A percentile compares a stretch with the other conserved stretches of the same genome.
Evolutionary conservation across 2,888 invertebrate genomes (phyloP).

Genomic region (Drosophila subsilvestris): DNA sequence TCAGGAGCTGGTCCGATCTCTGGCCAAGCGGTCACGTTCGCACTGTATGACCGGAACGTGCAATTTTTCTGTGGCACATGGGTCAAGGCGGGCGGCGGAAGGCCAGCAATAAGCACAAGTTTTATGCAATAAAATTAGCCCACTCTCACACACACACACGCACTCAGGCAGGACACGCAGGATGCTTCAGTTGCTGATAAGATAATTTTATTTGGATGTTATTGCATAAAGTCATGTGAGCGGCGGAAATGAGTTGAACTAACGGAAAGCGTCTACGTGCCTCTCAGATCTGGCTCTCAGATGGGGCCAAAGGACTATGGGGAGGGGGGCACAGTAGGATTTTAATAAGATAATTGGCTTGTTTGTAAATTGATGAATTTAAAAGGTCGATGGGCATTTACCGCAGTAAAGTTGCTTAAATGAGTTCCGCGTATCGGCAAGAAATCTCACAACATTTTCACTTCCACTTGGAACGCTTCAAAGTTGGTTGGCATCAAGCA

Average conservation of each 20-base stretch:
- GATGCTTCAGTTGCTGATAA: slow-evolving; percentile 69
- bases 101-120: slow-evolving; percentile 72
- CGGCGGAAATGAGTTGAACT: slow-evolving; percentile 76
- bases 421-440: too few relatives aligned
- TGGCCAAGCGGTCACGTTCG: slow-evolving; percentile 75
- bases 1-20: slow-evolving; percentile 28
- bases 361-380: slow-evolving; percentile 13
- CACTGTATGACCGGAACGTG: slow-evolving; percentile 76
- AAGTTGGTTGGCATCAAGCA: slow-evolving; percentile 51
- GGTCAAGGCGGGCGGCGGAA: slow-evolving; percentile 31
- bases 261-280: slow-evolving; percentile 75
- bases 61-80: slow-evolving; percentile 57
- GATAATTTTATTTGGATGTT: slow-evolving; percentile 80
- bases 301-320: background rate
- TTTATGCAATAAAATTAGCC: slow-evolving; percentile 77
- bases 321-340: slow-evolving; percentile 42
- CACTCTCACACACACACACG: slow-evolving; percentile 36
- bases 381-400: background rate
- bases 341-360: slow-evolving; percentile 73
- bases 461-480: slow-evolving; percentile 4
- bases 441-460: background rate
- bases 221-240: slow-evolving; percentile 81
- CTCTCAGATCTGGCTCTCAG: slow-evolving; percentile 17
- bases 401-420: too few relatives aligned
- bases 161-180: slow-evolving; percentile 46